phyloP scores from a whole-genome alignment of 2,113 vertebrate species.

The Melierax canorus region DNA sequence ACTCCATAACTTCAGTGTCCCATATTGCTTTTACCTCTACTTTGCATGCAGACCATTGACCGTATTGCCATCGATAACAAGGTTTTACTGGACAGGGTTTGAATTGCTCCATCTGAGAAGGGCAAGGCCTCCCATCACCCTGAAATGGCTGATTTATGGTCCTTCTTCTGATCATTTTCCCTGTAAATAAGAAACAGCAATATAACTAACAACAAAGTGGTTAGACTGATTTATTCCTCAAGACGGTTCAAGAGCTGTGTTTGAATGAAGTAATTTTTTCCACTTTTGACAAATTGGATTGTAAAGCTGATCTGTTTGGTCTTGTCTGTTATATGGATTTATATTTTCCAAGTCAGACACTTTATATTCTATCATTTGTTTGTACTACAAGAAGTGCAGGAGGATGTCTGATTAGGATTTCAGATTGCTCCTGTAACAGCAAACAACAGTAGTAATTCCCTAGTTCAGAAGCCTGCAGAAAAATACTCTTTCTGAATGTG shows the following conservation, averaged over 20 bases:
- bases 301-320: neutral
- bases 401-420: neutral
- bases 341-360: neutral
- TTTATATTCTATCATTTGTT: neutral
- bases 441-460: neutral
- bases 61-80: slow-evolving; percentile 92
- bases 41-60: slow-evolving; percentile 89
- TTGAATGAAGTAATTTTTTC: neutral
- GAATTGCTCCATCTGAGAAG: slow-evolving; percentile 88
- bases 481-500: neutral
- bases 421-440: neutral
- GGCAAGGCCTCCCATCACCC: slow-evolving; percentile 93
- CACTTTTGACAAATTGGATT: neutral
- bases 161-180: slow-evolving; percentile 89
- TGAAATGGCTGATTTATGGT: slow-evolving; percentile 88
- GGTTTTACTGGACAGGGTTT: slow-evolving; percentile 94
- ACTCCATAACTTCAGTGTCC: neutral
- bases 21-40: slow-evolving; percentile 82
- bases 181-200: slow-evolving; percentile 66
- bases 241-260: neutral
- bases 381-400: neutral
- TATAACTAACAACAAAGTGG: neutral
- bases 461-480: neutral
- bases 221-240: neutral
- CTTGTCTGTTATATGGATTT: neutral